These are phyloP conservation scores for Gryon sp. DNA, from an alignment of 1,140 invertebrate genomes.

Conservation along the genomic window DNA sequence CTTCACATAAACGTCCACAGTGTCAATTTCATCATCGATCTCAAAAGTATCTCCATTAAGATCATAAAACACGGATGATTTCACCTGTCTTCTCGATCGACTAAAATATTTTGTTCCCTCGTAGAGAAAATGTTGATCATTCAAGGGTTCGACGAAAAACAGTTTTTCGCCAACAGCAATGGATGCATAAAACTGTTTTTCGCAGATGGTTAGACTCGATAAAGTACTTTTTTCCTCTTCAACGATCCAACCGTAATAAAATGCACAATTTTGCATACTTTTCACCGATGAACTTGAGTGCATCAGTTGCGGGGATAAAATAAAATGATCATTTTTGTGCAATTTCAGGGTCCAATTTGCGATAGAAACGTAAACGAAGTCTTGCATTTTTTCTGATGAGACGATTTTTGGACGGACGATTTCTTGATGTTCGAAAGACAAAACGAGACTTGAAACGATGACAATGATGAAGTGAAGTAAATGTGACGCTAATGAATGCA, in stretches of 20 bases:
- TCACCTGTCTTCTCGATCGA: conserved; percentile 2
- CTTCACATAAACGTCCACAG: conserved; percentile 47
- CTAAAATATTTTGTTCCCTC: conserved; percentile 38
- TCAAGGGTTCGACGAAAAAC: conserved; percentile 76
- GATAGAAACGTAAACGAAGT: conserved; percentile 33
- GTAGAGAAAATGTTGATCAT: conserved; percentile 66
- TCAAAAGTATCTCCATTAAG: conserved; percentile 78
- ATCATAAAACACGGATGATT: conserved; percentile 71
- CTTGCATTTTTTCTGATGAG: neutral
- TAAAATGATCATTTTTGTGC: conserved; percentile 50
- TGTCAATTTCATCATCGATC: conserved; percentile 62
- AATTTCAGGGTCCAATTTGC: conserved; percentile 68
- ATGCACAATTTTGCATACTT: conserved; percentile 61
- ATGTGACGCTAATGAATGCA: conserved; percentile 34
- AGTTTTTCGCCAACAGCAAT: conserved; percentile 66
- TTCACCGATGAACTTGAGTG: neutral
- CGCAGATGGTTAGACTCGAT: conserved; percentile 75
- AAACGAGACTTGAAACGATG: conserved; percentile 10
- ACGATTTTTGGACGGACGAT: conserved; percentile 15
- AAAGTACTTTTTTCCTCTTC: conserved; percentile 59
- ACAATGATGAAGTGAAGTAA: conserved; percentile 21
- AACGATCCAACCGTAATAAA: conserved; percentile 56
- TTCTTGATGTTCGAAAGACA: conserved; percentile 4
- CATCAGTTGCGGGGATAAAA: conserved; percentile 21
- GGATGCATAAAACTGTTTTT: conserved; percentile 72